phyloP scores from a whole-genome alignment of 1,140 invertebrate species.

The Temnothorax nylanderi region DNA sequence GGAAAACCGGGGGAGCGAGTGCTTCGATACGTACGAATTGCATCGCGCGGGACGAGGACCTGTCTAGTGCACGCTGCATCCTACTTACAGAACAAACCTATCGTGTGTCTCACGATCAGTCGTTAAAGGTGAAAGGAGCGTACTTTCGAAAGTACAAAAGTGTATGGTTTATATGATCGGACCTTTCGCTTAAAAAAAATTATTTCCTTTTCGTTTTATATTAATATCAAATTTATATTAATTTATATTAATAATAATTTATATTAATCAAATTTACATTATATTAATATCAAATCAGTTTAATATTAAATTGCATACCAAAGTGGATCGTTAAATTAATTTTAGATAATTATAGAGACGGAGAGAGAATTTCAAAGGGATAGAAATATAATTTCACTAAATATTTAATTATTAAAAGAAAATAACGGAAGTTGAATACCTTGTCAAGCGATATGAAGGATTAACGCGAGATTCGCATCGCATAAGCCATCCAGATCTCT shows the following conservation, averaged over 20 bases:
- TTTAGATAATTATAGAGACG: background rate
- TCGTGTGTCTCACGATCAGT: background rate
- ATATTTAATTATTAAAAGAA: background rate
- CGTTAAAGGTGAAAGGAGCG: background rate
- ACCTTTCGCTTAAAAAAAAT: background rate
- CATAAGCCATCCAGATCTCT: background rate
- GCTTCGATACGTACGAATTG: conserved; percentile 29
- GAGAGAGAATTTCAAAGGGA: background rate
- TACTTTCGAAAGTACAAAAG: background rate
- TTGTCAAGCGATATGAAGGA: background rate
- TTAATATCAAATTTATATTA: background rate
- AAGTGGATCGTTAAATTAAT: background rate
- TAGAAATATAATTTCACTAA: background rate
- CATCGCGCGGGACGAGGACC: conserved; percentile 26
- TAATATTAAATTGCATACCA: too few relatives aligned
- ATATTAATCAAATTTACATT: too few relatives aligned
- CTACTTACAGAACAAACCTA: background rate
- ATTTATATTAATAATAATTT: too few relatives aligned
- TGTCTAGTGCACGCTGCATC: conserved; percentile 19
- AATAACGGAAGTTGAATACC: background rate
- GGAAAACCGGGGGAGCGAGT: conserved; percentile 16
- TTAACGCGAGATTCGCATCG: background rate
- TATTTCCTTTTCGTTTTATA: background rate
- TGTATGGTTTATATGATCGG: background rate
- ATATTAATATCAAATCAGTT: too few relatives aligned